A percentile compares a stretch with the other conserved stretches of the same genome.
phyloP scores from a whole-genome alignment of 2,888 invertebrate genomes.

The Lutraria lutraria region DNA sequence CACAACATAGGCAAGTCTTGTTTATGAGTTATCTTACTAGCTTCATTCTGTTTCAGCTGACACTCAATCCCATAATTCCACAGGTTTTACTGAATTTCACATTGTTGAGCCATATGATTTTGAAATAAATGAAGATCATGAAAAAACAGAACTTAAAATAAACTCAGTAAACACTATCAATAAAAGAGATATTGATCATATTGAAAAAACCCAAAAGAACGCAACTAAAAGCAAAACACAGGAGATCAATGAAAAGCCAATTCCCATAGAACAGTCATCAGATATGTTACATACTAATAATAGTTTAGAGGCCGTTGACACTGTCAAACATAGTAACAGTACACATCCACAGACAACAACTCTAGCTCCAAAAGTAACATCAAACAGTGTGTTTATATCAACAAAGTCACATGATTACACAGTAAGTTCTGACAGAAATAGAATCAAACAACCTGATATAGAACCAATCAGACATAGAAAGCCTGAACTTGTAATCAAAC shows the following conservation, averaged over 20 bases:
- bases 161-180: neutral
- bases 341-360: no score
- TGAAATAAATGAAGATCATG: constrained; percentile 41
- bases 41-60: constrained; percentile 33
- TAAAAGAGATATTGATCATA: neutral
- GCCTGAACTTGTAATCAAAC: constrained; percentile 11
- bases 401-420: neutral
- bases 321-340: no score
- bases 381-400: neutral
- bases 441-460: neutral
- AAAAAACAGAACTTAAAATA: constrained; percentile 5
- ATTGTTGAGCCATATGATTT: constrained; percentile 50
- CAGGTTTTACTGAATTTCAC: constrained; percentile 17
- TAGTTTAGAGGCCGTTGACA: no score
- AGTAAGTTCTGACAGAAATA: neutral
- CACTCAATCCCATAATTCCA: neutral
- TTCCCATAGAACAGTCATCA: neutral
- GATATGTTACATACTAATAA: neutral
- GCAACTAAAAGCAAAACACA: neutral
- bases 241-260: neutral
- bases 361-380: neutral
- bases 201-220: neutral
- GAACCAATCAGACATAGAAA: neutral
- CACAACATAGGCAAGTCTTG: no score
- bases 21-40: neutral